These are phyloP conservation scores for Cheumatopsyche charites DNA, from an alignment of 1,140 invertebrate species.

Conservation along the genomic window DNA sequence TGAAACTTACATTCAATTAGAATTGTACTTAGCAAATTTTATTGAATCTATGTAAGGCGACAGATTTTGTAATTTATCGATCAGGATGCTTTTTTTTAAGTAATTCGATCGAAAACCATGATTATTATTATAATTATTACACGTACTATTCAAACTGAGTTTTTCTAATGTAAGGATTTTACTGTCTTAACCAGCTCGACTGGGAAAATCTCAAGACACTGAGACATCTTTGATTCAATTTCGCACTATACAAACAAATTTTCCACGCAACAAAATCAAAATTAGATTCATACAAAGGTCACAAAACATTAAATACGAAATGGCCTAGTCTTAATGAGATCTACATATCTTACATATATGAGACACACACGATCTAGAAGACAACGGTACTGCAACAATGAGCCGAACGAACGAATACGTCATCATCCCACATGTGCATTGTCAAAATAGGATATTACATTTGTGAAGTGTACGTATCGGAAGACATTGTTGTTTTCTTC, in stretches of 20 bases:
- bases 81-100: too few species aligned
- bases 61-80: too few species aligned
- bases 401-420: background rate
- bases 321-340: conserved; percentile 39
- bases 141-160: too few species aligned
- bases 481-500: background rate
- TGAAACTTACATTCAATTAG: too few species aligned
- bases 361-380: conserved; percentile 19
- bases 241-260: conserved; percentile 42
- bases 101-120: too few species aligned
- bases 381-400: conserved; percentile 34
- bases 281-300: conserved; percentile 43
- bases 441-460: conserved; percentile 9
- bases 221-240: too few species aligned
- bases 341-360: conserved; percentile 30
- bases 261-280: conserved; percentile 35
- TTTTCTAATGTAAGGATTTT: too few species aligned
- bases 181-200: too few species aligned
- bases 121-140: too few species aligned
- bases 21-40: too few species aligned
- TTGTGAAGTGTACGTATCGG: background rate
- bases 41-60: too few species aligned
- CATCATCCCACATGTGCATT: conserved; percentile 24
- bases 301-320: conserved; percentile 39
- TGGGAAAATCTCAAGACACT: too few species aligned